Percentiles rank a stretch among this genome's conserved stretches.
phyloP scores from a whole-genome alignment of 2,113 vertebrate species.

The Saiga tatarica region DNA sequence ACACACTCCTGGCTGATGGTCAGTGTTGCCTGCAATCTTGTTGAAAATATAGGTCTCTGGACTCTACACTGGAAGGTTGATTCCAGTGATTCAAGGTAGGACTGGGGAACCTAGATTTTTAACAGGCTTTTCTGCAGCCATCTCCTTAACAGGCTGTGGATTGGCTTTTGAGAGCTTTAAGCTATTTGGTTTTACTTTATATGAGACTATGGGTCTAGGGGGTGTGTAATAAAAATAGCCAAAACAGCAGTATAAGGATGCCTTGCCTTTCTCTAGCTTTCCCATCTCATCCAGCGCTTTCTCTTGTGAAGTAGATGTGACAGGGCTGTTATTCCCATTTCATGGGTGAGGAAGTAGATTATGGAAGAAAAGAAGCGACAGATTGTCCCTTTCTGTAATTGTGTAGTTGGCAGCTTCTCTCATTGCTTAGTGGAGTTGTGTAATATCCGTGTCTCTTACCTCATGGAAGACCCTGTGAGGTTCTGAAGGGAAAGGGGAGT shows the following conservation, averaged over 20 bases:
- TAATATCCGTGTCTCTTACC: background rate
- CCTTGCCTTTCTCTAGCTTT: background rate
- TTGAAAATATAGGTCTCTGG: background rate
- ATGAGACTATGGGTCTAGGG: background rate
- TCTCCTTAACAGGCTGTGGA: background rate
- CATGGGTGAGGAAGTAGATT: background rate
- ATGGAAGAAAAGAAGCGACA: background rate
- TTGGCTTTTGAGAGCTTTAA: background rate
- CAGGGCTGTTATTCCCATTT: background rate
- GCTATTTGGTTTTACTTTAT: background rate
- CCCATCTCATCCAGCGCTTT: background rate
- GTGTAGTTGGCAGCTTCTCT: background rate
- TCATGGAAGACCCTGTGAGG: background rate
- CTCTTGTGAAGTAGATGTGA: background rate
- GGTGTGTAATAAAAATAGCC: background rate
- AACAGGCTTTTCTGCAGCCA: background rate
- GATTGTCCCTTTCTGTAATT: background rate
- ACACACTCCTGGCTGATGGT: background rate
- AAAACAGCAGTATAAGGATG: background rate
- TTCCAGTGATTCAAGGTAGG: background rate
- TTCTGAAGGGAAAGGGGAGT: background rate
- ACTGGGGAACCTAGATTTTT: background rate
- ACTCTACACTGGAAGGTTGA: background rate
- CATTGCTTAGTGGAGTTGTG: background rate
- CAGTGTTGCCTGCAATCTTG: background rate